Percentiles rank a stretch among this genome's conserved stretches.
Conservation (phyloP, 1,140 invertebrate genomes). For the Paraescarpia echinospica region DNA sequence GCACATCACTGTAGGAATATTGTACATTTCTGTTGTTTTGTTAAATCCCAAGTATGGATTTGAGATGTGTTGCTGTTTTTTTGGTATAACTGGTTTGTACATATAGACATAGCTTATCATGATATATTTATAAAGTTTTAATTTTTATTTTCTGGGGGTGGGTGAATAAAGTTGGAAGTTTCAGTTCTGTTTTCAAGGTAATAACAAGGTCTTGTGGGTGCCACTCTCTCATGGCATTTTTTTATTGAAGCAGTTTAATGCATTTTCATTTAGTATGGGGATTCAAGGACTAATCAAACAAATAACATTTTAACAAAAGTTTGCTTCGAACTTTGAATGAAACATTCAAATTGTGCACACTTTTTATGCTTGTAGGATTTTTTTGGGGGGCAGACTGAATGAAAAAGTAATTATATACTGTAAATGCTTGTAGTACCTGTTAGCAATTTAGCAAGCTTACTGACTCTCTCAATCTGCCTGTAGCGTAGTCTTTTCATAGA, state of each 20-base stretch:
- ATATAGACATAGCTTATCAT: too few species aligned
- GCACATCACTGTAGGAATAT: neutral
- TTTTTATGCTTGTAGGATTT: neutral
- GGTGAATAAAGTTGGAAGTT: neutral
- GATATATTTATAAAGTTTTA: too few species aligned
- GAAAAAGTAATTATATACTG: neutral
- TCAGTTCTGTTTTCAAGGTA: too few species aligned
- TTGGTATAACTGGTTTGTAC: too few species aligned
- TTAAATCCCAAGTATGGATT: neutral
- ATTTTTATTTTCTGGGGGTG: neutral
- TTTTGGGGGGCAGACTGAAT: neutral
- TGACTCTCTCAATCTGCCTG: neutral
- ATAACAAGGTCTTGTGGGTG: neutral
- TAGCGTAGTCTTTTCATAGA: neutral
- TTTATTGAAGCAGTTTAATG: neutral
- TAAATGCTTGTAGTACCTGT: neutral
- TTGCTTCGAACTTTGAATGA: neutral
- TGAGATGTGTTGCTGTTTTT: too few species aligned
- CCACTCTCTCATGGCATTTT: neutral
- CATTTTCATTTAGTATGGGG: neutral
- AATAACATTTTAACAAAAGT: neutral
- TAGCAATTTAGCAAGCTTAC: neutral
- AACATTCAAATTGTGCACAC: neutral
- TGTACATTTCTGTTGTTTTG: neutral
- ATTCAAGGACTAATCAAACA: neutral